Evolutionary conservation across 2,113 vertebrate species (phyloP), one percentile per base, ranked within the genome.

Genomic region (Syngnathoides biaculeatus): DNA sequence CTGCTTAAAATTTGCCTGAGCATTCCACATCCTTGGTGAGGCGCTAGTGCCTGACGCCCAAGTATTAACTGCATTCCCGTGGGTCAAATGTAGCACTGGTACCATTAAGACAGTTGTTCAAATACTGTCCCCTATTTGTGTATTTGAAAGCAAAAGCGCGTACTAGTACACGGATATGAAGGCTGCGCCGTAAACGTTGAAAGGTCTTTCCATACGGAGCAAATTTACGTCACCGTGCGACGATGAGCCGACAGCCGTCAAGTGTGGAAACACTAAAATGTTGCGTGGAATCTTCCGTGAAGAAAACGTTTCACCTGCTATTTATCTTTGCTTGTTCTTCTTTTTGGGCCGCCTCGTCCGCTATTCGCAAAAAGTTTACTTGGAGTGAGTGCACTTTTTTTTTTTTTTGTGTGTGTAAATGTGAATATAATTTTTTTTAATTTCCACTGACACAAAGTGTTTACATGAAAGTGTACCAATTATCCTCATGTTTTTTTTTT

Each of bases 301-400:
- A 77, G 77, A 78, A 72, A 74, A 67, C n/a, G 14, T 67, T 50
- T 40, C 47, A 39, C n/a, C 35, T 65, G 14, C 20, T 78, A 70
- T 71, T 73, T 79, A 74, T 69, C 66, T 22, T 42, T 11, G 11
- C 19, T 59, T 38, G 9, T n/a, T 11, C 14, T 19, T 24, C 1
- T 12, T n/a, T 60, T 35, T 56, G 1, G 39, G 40, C 50, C 12
- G 43, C 14, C 3, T 0, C 13, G 12, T 10, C 65, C 43, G 0
- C n/a, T 24, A 40, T 40, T n/a, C 38, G 22, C 38, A 15, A 27
- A 10, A 8, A 38, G 39, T 42, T 62, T 42, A 57, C 68, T 40
- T 9, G 53, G 66, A 82, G 65, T 67, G 57, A 24, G 74, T 76
- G 83, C 83, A 86, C 83, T 87, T 85, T 82, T 80, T 56, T 74